A percentile compares a stretch with the other conserved stretches of the same genome.
These are phyloP conservation scores for human (Homo sapiens) DNA, from an alignment of 2,113 vertebrate species.

Conservation along the genomic window GRCh38 chr14:102763001-102763500, in stretches of 20 bases:
- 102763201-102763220: rapidly evolving
- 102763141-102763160: rapidly evolving
- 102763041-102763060: not conserved
- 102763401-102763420: too few species aligned
- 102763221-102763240: not conserved
- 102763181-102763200: too few species aligned
- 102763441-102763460: too few species aligned
- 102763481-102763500: too few species aligned
- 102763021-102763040: not conserved
- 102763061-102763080: not conserved
- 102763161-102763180: not conserved
- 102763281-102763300: not conserved
- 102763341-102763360: not conserved
- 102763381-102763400: too few species aligned
- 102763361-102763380: not conserved
- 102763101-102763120: not conserved
- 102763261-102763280: rapidly evolving
- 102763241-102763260: not conserved
- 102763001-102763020: not conserved
- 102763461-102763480: too few species aligned
- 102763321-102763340: not conserved
- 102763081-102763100: not conserved
- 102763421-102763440: rapidly evolving
- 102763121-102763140: rapidly evolving
- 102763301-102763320: not conserved